These are phyloP conservation scores for Drosophila ironensis DNA, from an alignment of 1,140 invertebrate species.

Conservation along the genomic window DNA sequence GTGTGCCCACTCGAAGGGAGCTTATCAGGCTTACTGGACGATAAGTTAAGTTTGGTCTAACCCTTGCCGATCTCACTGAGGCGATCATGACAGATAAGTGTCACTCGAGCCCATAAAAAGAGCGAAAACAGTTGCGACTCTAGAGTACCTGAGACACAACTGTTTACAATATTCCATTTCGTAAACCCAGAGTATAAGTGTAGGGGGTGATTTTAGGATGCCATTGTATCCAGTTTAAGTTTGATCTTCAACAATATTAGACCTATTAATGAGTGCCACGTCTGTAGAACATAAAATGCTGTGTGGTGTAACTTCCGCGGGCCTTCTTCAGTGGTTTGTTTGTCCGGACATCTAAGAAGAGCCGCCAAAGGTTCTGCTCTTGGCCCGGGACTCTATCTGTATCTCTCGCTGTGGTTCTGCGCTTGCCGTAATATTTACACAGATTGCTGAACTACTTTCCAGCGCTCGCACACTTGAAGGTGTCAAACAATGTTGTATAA, in stretches of 20 bases:
- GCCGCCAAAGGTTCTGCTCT: constrained; percentile 18
- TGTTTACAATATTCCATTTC: background rate
- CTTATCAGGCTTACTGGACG: constrained; percentile 61
- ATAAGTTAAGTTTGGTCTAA: constrained; percentile 58
- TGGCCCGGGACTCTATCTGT: background rate
- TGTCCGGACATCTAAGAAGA: constrained; percentile 20
- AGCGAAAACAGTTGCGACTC: background rate
- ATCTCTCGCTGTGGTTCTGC: constrained; percentile 10
- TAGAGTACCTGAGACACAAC: background rate
- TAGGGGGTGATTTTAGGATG: background rate
- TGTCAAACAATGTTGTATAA: constrained; percentile 71
- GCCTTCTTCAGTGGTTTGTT: constrained; percentile 29
- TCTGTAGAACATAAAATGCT: background rate
- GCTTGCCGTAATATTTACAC: constrained; percentile 52
- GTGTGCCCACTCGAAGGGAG: constrained; percentile 39
- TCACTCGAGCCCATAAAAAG: constrained; percentile 40
- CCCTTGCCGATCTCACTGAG: constrained; percentile 3
- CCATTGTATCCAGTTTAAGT: no score
- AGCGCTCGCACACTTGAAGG: constrained; percentile 58
- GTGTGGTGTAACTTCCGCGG: background rate
- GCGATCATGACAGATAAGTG: constrained; percentile 66
- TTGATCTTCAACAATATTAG: no score
- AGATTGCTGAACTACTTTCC: constrained; percentile 70
- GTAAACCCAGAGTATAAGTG: no score
- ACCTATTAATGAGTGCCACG: no score